phyloP scores from a whole-genome alignment of 2,113 vertebrate genomes.

The Strigops habroptila region DNA sequence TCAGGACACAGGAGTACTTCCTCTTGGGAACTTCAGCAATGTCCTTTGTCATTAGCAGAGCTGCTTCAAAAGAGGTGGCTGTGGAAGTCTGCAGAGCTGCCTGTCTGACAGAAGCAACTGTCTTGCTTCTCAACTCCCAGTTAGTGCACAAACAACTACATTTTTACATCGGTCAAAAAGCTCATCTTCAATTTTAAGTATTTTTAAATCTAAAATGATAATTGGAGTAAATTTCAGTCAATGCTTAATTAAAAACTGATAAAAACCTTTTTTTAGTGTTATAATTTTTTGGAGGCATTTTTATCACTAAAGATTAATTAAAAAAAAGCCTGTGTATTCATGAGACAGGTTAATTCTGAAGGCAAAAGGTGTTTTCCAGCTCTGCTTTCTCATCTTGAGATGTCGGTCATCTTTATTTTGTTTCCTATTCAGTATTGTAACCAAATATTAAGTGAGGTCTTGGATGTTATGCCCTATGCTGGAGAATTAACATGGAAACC shows the following conservation, averaged over 20 bases:
- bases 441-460: background rate
- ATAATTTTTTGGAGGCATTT: background rate
- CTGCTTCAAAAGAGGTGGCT: background rate
- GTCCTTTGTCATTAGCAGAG: background rate
- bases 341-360: background rate
- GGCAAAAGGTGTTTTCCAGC: background rate
- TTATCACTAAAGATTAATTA: background rate
- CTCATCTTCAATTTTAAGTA: background rate
- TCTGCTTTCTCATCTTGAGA: background rate
- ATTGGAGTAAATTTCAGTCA: background rate
- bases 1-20: background rate
- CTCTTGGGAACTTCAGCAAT: background rate
- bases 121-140: background rate
- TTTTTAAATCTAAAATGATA: background rate
- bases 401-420: background rate
- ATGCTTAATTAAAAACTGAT: conserved; percentile 4
- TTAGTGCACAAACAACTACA: background rate
- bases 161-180: background rate
- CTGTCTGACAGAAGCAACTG: no score
- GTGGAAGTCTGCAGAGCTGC: background rate
- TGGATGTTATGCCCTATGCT: background rate
- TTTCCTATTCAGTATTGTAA: background rate
- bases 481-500: background rate
- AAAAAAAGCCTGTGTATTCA: background rate
- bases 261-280: background rate